Conservation (phyloP, 1,140 invertebrate genomes). For the Atta colombica region DNA sequence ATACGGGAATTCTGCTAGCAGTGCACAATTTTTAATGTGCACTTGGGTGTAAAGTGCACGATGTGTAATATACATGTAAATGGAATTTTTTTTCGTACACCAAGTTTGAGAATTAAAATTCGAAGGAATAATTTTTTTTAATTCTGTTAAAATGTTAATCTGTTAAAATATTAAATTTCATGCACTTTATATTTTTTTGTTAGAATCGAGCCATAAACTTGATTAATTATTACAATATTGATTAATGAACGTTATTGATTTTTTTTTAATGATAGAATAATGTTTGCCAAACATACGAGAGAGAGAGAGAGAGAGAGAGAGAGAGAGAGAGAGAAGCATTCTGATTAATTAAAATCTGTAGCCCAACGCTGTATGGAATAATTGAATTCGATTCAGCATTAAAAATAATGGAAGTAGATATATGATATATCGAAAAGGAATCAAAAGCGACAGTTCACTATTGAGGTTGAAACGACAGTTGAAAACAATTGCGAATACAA, state of each 20-base stretch:
- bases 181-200: not conserved
- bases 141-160: not conserved
- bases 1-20: not conserved
- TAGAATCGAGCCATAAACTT: not conserved
- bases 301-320: too few relatives aligned
- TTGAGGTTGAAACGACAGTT: conserved; percentile 20
- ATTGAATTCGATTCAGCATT: conserved; percentile 17
- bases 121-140: not conserved
- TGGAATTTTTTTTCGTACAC: not conserved
- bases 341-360: conserved; percentile 24
- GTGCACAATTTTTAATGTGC: conserved; percentile 28
- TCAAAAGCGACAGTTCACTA: not conserved
- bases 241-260: not conserved
- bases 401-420: conserved; percentile 14
- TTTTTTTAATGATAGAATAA: not conserved
- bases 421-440: not conserved
- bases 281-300: not conserved
- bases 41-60: not conserved
- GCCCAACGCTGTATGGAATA: not conserved
- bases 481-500: conserved; percentile 40
- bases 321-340: too few relatives aligned
- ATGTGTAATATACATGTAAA: conserved; percentile 1
- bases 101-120: not conserved
- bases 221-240: not conserved
- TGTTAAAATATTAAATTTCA: not conserved